Conservation (phyloP, 2,797 vertebrate genomes). For the Podargus strigoides region DNA sequence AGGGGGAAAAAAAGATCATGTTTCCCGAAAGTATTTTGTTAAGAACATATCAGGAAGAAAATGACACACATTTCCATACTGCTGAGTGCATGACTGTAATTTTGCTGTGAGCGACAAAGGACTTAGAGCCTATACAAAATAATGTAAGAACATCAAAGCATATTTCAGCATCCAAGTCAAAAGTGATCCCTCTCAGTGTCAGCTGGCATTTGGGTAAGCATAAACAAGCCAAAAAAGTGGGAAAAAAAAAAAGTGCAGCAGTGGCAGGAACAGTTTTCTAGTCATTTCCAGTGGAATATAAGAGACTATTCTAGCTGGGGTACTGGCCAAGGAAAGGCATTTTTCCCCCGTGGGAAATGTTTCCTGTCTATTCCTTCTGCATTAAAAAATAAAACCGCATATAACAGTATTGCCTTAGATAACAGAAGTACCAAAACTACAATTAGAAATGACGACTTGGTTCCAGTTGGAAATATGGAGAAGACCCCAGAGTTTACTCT, state of each 20-base stretch:
- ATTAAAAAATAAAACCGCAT: neutral
- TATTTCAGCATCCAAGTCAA: neutral
- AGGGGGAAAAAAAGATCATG: neutral
- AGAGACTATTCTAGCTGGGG: neutral
- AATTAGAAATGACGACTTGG: neutral
- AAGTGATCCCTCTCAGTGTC: neutral
- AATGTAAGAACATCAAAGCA: neutral
- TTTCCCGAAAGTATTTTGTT: neutral
- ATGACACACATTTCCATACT: neutral
- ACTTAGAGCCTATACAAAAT: neutral
- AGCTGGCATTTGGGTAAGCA: neutral
- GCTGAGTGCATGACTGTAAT: neutral
- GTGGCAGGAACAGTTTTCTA: neutral
- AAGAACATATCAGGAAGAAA: neutral
- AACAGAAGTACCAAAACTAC: neutral
- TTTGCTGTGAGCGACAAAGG: conserved; percentile 4
- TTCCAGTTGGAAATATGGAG: neutral
- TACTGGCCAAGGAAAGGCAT: neutral
- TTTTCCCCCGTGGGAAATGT: neutral
- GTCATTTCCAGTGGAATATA: neutral
- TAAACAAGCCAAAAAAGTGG: neutral
- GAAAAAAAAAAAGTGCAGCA: neutral
- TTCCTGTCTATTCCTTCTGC: neutral
- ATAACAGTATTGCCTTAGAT: neutral
- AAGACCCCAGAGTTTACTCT: neutral